Evolutionary conservation across 2,888 invertebrate species (phyloP).

Genomic region (Yponomeuta sedellus): DNA sequence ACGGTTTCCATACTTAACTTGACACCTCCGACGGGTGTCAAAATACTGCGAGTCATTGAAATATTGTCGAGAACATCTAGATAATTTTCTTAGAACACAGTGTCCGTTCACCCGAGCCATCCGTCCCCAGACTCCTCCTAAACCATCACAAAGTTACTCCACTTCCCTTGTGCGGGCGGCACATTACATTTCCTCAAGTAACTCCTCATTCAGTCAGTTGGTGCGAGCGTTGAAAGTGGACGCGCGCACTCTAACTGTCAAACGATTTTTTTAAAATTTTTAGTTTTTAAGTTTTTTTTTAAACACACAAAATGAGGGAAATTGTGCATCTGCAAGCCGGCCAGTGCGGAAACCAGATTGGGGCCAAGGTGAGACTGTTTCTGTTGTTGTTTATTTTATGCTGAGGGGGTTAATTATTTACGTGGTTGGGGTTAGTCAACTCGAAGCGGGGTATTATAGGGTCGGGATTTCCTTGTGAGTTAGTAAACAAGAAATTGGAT

Average conservation of each 20-base stretch:
- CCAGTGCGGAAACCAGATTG: constrained; percentile 91
- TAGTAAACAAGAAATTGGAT: too few relatives aligned
- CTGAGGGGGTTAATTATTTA: not conserved
- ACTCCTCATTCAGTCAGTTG: constrained; percentile 8
- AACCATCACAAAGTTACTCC: not conserved
- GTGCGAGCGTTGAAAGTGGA: not conserved
- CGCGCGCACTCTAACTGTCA: not conserved
- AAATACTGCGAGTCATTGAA: too few relatives aligned
- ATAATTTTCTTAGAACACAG: too few relatives aligned
- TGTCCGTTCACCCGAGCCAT: too few relatives aligned
- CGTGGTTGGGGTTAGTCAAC: not conserved
- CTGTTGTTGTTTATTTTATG: constrained; percentile 7
- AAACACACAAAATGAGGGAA: constrained; percentile 80
- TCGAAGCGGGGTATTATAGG: not conserved
- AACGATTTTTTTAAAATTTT: not conserved
- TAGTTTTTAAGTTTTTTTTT: not conserved
- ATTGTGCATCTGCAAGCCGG: constrained; percentile 90
- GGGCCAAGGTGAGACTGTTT: constrained; percentile 69
- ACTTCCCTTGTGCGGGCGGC: not conserved
- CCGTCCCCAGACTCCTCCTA: too few relatives aligned
- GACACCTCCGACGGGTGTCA: too few relatives aligned
- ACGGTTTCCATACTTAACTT: too few relatives aligned
- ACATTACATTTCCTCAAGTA: not conserved
- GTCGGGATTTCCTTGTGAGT: too few relatives aligned
- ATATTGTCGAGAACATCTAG: too few relatives aligned